Evolutionary conservation across 2,888 invertebrate species (phyloP), one percentile per base, ranked within the genome.

Genomic region (Tetanocera ferruginea): DNA sequence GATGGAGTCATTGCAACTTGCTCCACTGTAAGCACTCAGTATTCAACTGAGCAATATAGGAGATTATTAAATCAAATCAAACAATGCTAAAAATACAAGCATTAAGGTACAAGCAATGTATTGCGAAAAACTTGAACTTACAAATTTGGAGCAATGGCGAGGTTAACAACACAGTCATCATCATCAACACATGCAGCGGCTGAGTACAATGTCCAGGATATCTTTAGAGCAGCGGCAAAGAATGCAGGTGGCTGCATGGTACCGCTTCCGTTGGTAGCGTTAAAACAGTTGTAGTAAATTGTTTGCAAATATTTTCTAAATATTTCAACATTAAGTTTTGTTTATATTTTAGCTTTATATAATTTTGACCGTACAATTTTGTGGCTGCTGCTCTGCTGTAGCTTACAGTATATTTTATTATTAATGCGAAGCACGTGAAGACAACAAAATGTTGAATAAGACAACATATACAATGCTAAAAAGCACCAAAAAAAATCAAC

Each of bases 371-470:
- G n/a, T 64, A 25, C 23, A 25, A 5, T 23, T 57, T 60, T 60
- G 8, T 60, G 8, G 28, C 28, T 23, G 14, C 3, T 23, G 60
- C 28, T 57, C 28, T 57, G 60, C 17, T 23, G 19, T 28, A 2
- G 11, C 6, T 14, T 14, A 43, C 11, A 1, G 14, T 43, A 43
- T 43, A 43, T 43, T 28, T 17, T n/a, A 25, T 64, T 17, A 17
- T 67, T 55, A 34, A 75, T 57, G 55, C 55, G 67, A 66, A 67
- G 17, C 75, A 75, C 64, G 74, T 52, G 52, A 66, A 62, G 28
- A 28, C 49, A 75, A 75, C 66, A 75, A 75, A 62, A 25, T 49
- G 31, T 37, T 57, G 37, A 60, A n/a, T 34, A 31, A 25, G 19
- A 17, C 64, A 64, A n/a, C 64, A 66, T n/a, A 5, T 34, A n/a